Conservation (phyloP, 1,140 invertebrate species). For the Eueides isabella region DNA sequence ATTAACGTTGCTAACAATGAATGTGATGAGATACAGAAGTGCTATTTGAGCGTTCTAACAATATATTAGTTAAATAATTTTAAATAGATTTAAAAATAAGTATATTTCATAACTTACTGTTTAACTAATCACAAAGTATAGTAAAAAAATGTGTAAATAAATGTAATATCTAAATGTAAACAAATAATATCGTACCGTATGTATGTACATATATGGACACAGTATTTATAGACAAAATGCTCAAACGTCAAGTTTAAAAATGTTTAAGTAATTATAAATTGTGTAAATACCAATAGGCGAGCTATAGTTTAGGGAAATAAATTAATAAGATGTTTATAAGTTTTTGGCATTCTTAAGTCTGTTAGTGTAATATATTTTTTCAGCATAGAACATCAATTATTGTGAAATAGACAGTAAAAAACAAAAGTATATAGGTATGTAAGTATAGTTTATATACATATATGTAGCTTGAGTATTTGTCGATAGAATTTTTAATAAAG, state of each 20-base stretch:
- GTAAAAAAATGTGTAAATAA: background rate
- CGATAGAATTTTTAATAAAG: too few relatives aligned
- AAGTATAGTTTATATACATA: too few relatives aligned
- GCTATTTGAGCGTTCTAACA: background rate
- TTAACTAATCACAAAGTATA: background rate
- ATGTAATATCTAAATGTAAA: background rate
- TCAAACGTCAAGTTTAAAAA: background rate
- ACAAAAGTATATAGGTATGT: too few relatives aligned
- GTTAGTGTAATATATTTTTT: background rate
- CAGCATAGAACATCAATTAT: background rate
- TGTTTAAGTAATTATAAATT: background rate
- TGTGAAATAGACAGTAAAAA: too few relatives aligned
- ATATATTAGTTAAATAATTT: background rate
- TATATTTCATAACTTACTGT: background rate
- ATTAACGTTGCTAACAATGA: conserved; percentile 29
- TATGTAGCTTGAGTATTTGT: too few relatives aligned
- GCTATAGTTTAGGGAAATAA: background rate
- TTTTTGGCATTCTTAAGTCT: background rate
- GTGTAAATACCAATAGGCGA: background rate
- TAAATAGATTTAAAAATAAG: background rate
- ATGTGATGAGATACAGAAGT: background rate
- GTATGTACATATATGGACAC: too few relatives aligned
- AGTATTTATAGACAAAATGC: conserved; percentile 1
- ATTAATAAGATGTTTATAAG: background rate
- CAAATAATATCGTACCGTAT: background rate